These are phyloP conservation scores for Carassius gibelio DNA, from an alignment of 2,113 vertebrate genomes.

Conservation along the genomic window DNA sequence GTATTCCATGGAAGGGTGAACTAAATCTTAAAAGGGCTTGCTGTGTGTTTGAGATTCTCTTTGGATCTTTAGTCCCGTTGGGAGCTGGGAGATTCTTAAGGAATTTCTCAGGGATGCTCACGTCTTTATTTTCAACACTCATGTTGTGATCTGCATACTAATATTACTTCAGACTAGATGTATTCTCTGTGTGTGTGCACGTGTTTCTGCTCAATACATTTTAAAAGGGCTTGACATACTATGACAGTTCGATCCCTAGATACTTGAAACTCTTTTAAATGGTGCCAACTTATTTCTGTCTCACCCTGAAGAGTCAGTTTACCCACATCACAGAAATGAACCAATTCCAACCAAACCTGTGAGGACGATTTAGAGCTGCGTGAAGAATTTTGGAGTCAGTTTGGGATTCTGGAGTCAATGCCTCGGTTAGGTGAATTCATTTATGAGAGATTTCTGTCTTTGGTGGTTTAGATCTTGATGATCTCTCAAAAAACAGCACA, in stretches of 20 bases:
- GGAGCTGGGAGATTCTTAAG: neutral
- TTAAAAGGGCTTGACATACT: neutral
- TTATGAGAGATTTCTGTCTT: neutral
- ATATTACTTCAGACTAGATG: neutral
- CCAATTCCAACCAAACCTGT: slow-evolving; percentile 1
- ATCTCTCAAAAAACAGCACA: neutral
- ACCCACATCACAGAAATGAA: slow-evolving; percentile 18
- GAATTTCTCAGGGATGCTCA: neutral
- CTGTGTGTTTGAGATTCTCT: neutral
- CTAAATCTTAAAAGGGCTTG: neutral
- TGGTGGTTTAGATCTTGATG: neutral
- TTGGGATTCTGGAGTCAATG: neutral
- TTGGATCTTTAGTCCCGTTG: neutral
- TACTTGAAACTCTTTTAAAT: slow-evolving; percentile 16
- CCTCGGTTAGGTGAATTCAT: neutral
- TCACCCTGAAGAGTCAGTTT: slow-evolving; percentile 17
- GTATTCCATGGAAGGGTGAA: neutral
- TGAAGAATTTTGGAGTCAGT: neutral
- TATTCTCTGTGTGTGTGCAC: neutral
- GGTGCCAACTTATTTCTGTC: slow-evolving; percentile 24
- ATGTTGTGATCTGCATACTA: neutral
- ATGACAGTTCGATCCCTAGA: slow-evolving; percentile 1
- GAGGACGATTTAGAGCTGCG: neutral
- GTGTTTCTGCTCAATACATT: neutral
- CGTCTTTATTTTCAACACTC: neutral